Base-by-base conservation (phyloP, 2,888 invertebrate genomes). In the Xanthorhoe spadicearia region DNA sequence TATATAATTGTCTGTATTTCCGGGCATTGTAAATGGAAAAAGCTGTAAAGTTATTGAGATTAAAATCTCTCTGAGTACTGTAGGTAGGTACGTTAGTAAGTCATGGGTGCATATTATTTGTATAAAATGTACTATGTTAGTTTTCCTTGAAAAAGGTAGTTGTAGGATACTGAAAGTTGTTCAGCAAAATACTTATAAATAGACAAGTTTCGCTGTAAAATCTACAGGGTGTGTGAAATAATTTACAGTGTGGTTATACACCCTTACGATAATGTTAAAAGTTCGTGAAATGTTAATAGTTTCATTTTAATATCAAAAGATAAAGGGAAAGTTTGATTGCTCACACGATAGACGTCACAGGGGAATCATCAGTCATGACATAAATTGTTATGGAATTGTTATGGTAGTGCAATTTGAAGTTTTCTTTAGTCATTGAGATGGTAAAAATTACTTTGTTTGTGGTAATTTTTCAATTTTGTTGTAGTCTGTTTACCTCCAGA, bases 301-400 rank as follows among this genome's bases (percentile, higher is more conserved):
- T 48, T 56, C 9, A 56, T 43, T 18, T 43, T 9, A 15, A 49
- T 13, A 54, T 61, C 8, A 17, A 35, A 9, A 61, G 0, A 19
- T 35, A 28, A 48, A 19, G 53, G 35, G 13, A 8, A 49, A 55
- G 38, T 56, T 57, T 51, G 28, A 50, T 50, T 13, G 28, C 48
- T 46, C 52, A 63, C 32, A 58, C 18, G n/a, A 15, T 28, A 55
- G 35, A 2, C 35, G 32, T 15, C 51, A 38, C 38, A 56, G 38
- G 52, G 19, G 52, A 63, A 18, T 48, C 8, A 32, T 63, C 7
- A 52, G 32, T 48, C 8, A 32, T 63, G 10, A 52, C 54, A 55
- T 66, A 19, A 66, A 66, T 59, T 62, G 32, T 66, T 62, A 66
- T 43, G 59, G 55, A 54, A 49, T 61, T 66, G 61, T 59, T 62